Conservation (phyloP, 2,797 vertebrate species). For the Avahi laniger region DNA sequence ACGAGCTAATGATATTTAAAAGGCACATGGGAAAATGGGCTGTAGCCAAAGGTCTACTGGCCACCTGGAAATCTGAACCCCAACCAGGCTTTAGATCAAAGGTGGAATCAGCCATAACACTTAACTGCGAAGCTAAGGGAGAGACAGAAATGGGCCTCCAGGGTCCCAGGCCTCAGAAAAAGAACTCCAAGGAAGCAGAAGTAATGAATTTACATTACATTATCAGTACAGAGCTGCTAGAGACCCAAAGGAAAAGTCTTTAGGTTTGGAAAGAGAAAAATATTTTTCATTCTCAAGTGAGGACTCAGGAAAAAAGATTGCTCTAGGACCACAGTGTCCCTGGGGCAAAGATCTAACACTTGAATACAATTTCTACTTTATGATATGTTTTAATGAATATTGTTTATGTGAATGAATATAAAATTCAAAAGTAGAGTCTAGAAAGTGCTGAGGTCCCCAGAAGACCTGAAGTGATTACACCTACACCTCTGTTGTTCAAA, state of each 20-base stretch:
- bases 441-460: background rate
- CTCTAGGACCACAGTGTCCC: background rate
- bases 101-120: background rate
- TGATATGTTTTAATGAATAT: background rate
- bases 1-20: background rate
- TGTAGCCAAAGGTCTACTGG: background rate
- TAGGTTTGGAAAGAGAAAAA: background rate
- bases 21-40: background rate
- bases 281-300: constrained; percentile 21
- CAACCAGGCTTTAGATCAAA: background rate
- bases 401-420: background rate
- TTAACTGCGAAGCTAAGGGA: background rate
- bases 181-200: background rate
- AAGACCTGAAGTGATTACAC: background rate
- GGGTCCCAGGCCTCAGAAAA: background rate
- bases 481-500: background rate
- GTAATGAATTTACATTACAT: background rate
- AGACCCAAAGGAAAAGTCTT: background rate
- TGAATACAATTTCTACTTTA: background rate
- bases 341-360: background rate
- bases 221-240: background rate
- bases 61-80: background rate
- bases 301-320: background rate
- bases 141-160: background rate
- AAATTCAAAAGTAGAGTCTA: constrained; percentile 44